A percentile compares a stretch with the other conserved stretches of the same genome.
Evolutionary conservation across 2,888 invertebrate genomes (phyloP).

Genomic region (Andrena praecox): DNA sequence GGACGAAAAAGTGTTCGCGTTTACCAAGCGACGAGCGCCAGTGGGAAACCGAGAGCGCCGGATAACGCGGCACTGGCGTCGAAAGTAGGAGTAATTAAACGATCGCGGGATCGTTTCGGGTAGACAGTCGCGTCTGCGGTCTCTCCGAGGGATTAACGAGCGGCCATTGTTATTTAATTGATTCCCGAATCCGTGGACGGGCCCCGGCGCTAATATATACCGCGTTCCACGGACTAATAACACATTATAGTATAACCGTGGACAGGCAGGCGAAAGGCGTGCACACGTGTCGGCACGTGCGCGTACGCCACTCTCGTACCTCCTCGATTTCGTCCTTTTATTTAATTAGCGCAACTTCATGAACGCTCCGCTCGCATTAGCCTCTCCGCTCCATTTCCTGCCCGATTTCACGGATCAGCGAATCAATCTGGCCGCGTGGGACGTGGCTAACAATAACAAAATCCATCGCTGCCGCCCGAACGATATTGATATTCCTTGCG

Average conservation of each 20-base stretch:
- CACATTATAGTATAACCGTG: slow-evolving; percentile 70
- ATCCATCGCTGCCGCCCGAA: slow-evolving; percentile 20
- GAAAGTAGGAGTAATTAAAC: slow-evolving; percentile 53
- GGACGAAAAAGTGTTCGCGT: background rate
- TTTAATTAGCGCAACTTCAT: slow-evolving; percentile 82
- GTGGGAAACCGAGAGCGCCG: slow-evolving; percentile 18
- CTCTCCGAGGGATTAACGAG: slow-evolving; percentile 73
- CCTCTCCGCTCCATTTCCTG: slow-evolving; percentile 64
- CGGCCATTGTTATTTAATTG: slow-evolving; percentile 77
- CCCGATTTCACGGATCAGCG: slow-evolving; percentile 68
- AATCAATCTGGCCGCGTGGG: slow-evolving; percentile 42
- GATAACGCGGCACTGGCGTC: background rate
- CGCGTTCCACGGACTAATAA: slow-evolving; percentile 75
- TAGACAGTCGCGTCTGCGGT: slow-evolving; percentile 60
- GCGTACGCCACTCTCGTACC: slow-evolving; percentile 64
- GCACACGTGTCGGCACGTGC: slow-evolving; percentile 78
- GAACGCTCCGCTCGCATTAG: slow-evolving; percentile 62
- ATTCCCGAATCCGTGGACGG: slow-evolving; percentile 66
- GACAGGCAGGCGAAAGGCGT: slow-evolving; percentile 58
- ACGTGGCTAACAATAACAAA: slow-evolving; percentile 46
- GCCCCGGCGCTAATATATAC: slow-evolving; percentile 68
- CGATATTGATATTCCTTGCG: slow-evolving; percentile 7
- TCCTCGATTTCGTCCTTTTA: slow-evolving; percentile 80
- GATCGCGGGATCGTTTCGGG: slow-evolving; percentile 58
- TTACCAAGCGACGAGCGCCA: background rate